Evolutionary conservation across 2,888 invertebrate genomes (phyloP), one percentile per base, ranked within the genome.

Genomic region (Bembecia ichneumoniformis): DNA sequence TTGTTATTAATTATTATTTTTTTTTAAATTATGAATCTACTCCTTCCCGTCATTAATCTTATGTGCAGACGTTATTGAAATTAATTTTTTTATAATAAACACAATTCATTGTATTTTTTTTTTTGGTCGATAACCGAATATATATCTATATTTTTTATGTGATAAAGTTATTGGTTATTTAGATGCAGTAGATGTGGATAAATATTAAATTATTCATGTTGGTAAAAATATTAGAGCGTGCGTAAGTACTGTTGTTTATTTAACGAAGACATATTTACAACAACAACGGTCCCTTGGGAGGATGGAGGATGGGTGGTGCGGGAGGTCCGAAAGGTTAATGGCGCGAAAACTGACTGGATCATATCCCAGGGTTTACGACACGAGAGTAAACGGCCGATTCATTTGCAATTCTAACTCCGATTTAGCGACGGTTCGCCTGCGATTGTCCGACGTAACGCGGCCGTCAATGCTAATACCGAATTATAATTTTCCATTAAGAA

Each of bases 271-370:
- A 74, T 68, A 68, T 77, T 77, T 71, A 76, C 74, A 79, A 77
- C 74, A 77, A 77, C 70, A 73, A 66, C 34, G 20, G 11, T 60
- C 70, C 63, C 62, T 62, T 28, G 48, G 28, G 7, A 20, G 35
- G 14, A 69, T 72, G 70, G 66, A 69, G 72, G 70, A 66, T 67
- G 82, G 47, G 28, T 46, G 28, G 5, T 68, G 71, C 68, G 70
- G 73, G 70, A 66, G 68, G 82, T 81, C 84, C 82, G 65, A 79
- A 71, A 66, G 72, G 77, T 87, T 86, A 87, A 87, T 87, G 87
- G 84, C 63, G 86, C 80, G 87, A 86, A 80, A 84, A 87, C 79
- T 83, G 82, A 83, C 87, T 81, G 84, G 82, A 84, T 84, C 86
- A 84, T 86, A 86, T 86, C 81, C 82, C 79, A 64, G 72, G 63